Base-by-base conservation (phyloP, 2,113 vertebrate genomes). In the Pontoporia blainvillei region DNA sequence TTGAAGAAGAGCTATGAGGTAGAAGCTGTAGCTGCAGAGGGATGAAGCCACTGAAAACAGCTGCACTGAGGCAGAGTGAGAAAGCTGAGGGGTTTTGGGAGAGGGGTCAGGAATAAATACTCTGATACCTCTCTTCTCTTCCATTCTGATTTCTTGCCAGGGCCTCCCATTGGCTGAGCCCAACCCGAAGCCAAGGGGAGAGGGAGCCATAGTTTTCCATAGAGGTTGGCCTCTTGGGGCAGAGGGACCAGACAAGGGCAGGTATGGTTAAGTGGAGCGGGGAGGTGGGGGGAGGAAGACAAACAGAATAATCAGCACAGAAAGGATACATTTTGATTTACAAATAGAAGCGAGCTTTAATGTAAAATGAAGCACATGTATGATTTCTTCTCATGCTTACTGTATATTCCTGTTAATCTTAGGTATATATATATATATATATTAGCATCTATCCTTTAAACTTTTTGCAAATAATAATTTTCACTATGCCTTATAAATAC, bases 391-490 rank as follows among this genome's bases (percentile, higher is more conserved):
- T 81, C 82, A 39, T 88, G 61, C 52, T 36, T 25, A 27, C 25
- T 76, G 2, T 49, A 52, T 46, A 67, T 87, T 89, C 15, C 15
- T 52, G 49, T 83, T 95, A 75, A 34, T 90, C 54, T 67, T 91
- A 76, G 46, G 14, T n/a, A 3, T 86, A 54, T 57, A 46, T 86
- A 54, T 57, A 46, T 39, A 4, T 39, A 64, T 14, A 31, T 69
- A 76, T 71, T 59, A 86, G 62, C 49, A 90, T 85, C 90, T 94
- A 66, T 73, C 31, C 46, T 46, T 71, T 78, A 86, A 86, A 73
- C 10, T 66, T 87, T 87, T 86, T 76, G 64, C 34, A 79, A 72
- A 79, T 84, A 93, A n/a, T 93, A 72, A 85, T 76, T 95, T 96
- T 92, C 46, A 76, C n/a, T 78, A 20, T 92, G n/a, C 49, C 29